Evolutionary conservation across 1,140 invertebrate genomes (phyloP).

Genomic region (Penaeus japonicus): DNA sequence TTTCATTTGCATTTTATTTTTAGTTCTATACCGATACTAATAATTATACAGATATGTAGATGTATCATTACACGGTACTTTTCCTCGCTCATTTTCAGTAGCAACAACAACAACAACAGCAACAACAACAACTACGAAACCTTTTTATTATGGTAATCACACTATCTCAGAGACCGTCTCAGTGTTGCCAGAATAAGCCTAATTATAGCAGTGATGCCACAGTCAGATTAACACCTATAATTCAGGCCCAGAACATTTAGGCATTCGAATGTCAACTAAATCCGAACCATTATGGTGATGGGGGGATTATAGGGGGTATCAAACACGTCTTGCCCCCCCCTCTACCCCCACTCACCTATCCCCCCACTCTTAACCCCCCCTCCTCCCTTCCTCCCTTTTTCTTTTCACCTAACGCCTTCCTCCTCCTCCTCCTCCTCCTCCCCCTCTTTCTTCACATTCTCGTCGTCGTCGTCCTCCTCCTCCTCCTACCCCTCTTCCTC

Average conservation of each 20-base stretch:
- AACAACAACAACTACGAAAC: background rate
- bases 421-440: too few species aligned
- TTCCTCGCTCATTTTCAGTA: too few species aligned
- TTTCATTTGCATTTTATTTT: too few species aligned
- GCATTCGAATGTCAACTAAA: constrained; percentile 10
- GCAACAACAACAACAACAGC: too few species aligned
- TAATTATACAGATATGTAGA: too few species aligned
- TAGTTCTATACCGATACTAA: too few species aligned
- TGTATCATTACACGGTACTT: too few species aligned
- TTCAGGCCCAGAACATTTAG: background rate
- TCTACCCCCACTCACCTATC: background rate
- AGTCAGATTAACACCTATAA: constrained; percentile 6
- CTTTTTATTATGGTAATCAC: background rate
- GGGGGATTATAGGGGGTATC: background rate
- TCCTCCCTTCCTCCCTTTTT: too few species aligned
- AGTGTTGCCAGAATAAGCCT: background rate
- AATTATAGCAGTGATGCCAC: constrained; percentile 13
- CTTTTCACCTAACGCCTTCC: too few species aligned
- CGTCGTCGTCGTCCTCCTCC: too few species aligned
- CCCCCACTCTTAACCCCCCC: background rate
- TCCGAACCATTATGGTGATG: background rate
- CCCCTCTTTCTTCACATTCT: too few species aligned
- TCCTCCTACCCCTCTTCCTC: too few species aligned
- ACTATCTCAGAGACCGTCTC: background rate
- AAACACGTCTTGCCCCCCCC: background rate